Evolutionary conservation across 2,888 invertebrate species (phyloP), one percentile per base, ranked within the genome.

Genomic region (Napeogenes inachia): DNA sequence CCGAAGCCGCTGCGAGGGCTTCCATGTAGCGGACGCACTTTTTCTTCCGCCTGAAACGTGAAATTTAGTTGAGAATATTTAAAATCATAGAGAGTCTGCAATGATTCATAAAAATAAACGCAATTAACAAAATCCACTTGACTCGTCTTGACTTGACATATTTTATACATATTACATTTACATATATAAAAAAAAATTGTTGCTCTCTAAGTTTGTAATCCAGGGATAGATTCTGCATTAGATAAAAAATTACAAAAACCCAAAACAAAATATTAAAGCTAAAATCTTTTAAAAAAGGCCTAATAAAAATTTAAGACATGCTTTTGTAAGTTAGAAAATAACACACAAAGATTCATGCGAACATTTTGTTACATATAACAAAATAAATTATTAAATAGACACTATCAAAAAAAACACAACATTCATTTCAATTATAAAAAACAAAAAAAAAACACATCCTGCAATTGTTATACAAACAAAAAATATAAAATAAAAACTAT

Each of bases 1-100:
- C 93, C 75, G 92, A 79, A 85, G 84, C 93, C 86, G 84, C 93
- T 85, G 88, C 94, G 91, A 89, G 93, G 91, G 95, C 94, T 92
- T 97, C 97, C 95, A 97, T 95, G 92, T 98, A 98, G 75, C 98
- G 95, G 81, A 98, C 96, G 93, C 98, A 98, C 91, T 98, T 98
- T 91, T 98, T 98, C 94, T 98, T 98, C 93, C 98, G 97, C 93
- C 97, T 98, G 92, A 92, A 92, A 68, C 13, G 68, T 65, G 35
- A 6, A 54, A 50, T n/a, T 45, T 6, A 50, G 21, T 4, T 60
- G 57, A 53, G 38, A 54, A 56, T 13, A 21, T 35, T 38, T 13
- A 13, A 0, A 35, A 32, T 13, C 21, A n/a, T 10, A n/a, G 30
- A n/a, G 13, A 56, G 32, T 47, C 32, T 12, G 3, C 10, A 42